Base-by-base conservation (phyloP, 2,888 invertebrate genomes). In the Perizoma flavofasciatum region DNA sequence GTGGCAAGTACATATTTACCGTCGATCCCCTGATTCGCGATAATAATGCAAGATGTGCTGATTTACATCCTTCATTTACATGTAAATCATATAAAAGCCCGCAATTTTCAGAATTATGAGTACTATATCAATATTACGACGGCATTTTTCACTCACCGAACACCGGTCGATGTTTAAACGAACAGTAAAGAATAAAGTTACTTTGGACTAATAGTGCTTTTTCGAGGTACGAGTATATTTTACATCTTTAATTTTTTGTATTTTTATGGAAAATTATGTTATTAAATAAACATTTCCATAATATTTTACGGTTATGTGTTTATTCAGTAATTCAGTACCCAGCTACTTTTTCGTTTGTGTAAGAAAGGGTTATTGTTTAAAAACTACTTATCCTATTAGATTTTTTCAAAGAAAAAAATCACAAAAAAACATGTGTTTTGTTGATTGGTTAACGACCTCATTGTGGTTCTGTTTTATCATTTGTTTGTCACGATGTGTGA, bases 61-160 rank as follows among this genome's bases (percentile, higher is more conserved):
- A 59, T 53, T 47, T 53, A 59, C 46, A 41, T 32, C 22, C 6
- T 45, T 49, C 58, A 53, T 56, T 58, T 60, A 39, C 37, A 37
- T 49, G 50, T 59, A 61, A 59, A 59, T 59, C 50, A 63, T 39
- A 5, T 55, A 51, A 63, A 63, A 68, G 66, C 60, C 59, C 59
- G 47, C 54, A 59, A 57, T 56, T 55, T 44, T 44, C 43, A 41
- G 51, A 61, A 60, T 62, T 64, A 59, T 60, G 50, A 62, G 53
- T 45, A 49, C 60, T 66, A 59, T 64, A 54, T 63, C 62, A 65
- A 66, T 55, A 64, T 69, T 66, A 50, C 63, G 67, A 60, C 41
- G 40, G 11, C 49, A 63, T 67, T 55, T 47, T 55, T 68, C 59
- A 56, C 55, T 50, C 39, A 37, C n/a, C 39, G 49, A 46, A 35